Evolutionary conservation across 2,797 vertebrate genomes (phyloP), one percentile per base, ranked within the genome.

Genomic region (Ceyx erithaca): DNA sequence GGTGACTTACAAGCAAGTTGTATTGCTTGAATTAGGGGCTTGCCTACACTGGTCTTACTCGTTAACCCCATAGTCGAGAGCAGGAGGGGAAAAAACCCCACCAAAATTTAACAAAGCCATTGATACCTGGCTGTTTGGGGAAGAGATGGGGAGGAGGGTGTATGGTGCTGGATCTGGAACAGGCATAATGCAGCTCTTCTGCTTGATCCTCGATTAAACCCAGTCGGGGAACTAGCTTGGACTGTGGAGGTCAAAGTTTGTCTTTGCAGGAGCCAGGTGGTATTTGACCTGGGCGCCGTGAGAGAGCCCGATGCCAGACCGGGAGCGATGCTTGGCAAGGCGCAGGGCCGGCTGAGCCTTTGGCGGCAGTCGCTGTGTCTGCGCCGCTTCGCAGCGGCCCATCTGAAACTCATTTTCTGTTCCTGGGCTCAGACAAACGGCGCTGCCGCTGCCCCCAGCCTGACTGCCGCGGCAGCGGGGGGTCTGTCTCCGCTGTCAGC

Each of bases 21-120:
- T 45, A 35, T 80, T 66, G 68, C 69, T 90, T 48, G 45, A 55
- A 18, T 80, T 85, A 59, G 85, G 77, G 75, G 40, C 35, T 93
- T 89, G 31, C 48, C 78, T 26, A 12, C 0, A 0, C 23, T 51
- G 58, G 49, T 78, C 67, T 89, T 73, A 37, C 66, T 80, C 4
- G 8, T 66, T 87, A 90, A 35, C 68, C 43, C 54, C 71, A 46
- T 21, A 52, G 58, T 17, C 35, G 28, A 80, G 54, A 58, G 45
- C 9, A n/a, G 11, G 31, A 52, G 19, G 8, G 41, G 23, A 3
- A 23, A 28, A 68, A 62, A 49, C 55, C 14, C 10, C 6, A 15
- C 48, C 21, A 43, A 35, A 17, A 57, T 88, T 79, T 90, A 81
- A 49, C 54, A 52, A 58, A 63, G 19, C 12, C 12, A 6, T 55